phyloP scores from a whole-genome alignment of 1,140 invertebrate species.

The Leptopilina clavipes region DNA sequence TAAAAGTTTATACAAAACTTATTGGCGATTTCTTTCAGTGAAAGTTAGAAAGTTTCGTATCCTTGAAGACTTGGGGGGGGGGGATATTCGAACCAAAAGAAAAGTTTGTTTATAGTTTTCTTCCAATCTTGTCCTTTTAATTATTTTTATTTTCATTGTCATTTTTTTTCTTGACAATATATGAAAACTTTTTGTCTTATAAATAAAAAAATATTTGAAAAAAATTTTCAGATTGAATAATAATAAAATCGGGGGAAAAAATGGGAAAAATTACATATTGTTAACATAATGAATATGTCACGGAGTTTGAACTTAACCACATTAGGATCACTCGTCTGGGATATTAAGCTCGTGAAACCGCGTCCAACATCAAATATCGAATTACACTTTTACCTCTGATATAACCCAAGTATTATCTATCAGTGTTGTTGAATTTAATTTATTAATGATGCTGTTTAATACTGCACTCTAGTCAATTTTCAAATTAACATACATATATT shows the following conservation, averaged over 20 bases:
- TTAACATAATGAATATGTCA: constrained; percentile 19
- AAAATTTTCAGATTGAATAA: not conserved
- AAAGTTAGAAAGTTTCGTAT: constrained; percentile 31
- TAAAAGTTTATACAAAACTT: constrained; percentile 15
- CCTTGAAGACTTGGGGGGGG: not conserved
- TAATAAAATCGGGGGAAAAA: not conserved
- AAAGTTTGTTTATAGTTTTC: not conserved
- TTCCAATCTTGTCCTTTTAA: not conserved
- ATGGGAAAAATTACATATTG: not conserved
- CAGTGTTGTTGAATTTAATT: constrained; percentile 14
- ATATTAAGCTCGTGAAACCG: constrained; percentile 15
- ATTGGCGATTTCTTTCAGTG: constrained; percentile 25
- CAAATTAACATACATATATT: not conserved
- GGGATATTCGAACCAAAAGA: not conserved
- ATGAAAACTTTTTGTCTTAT: no score
- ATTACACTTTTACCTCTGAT: constrained; percentile 25
- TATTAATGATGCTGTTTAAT: not conserved
- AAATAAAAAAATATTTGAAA: not conserved
- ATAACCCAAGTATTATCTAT: not conserved
- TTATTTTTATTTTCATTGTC: not conserved
- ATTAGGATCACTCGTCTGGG: constrained; percentile 3
- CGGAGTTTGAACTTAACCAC: constrained; percentile 21
- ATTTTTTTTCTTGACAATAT: no score
- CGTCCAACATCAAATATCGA: constrained; percentile 5
- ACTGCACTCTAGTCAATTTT: not conserved